Base-by-base conservation (phyloP, 2,888 invertebrate genomes). In the Cosmorhoe ocellata region DNA sequence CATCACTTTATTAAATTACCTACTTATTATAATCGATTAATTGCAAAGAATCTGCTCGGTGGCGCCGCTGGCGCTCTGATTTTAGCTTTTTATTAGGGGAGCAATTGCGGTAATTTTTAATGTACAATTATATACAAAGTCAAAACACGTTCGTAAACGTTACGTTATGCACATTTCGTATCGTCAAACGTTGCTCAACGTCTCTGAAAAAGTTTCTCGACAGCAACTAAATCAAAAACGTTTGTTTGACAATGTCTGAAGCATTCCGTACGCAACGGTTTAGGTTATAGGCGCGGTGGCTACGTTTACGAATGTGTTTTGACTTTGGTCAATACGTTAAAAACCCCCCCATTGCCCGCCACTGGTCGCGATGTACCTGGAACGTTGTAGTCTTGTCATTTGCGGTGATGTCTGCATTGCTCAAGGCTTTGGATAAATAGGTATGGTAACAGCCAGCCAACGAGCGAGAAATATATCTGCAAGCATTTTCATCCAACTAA, bases 11-110 rank as follows among this genome's bases (percentile, higher is more conserved):
- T 79, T 76, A 70, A 79, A 79, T 81, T n/a, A n/a, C n/a, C n/a
- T n/a, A n/a, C n/a, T n/a, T 82, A 83, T 79, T 83, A 73, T 81
- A 83, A 84, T 85, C 81, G 79, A 85, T 80, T 82, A 84, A 81
- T 82, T 79, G 77, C 71, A 76, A 76, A 80, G 76, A 71, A 78
- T 82, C 77, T 79, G 66, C 68, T 65, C 64, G 74, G 65, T 41
- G 28, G 34, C 67, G 72, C 76, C 66, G n/a, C n/a, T n/a, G 68
- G 63, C 4, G 18, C 18, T 18, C 18, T 18, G 18, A 18, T 73
- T 69, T 63, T 54, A 59, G 51, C 39, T 58, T 74, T 80, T 74
- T 77, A n/a, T n/a, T n/a, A n/a, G n/a, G n/a, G 73, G 79, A 76
- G 64, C 74, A 67, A 43, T 36, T 64, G 64, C 57, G 67, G 65